phyloP scores from a whole-genome alignment of 2,113 vertebrate species.

The Phasianus colchicus region DNA sequence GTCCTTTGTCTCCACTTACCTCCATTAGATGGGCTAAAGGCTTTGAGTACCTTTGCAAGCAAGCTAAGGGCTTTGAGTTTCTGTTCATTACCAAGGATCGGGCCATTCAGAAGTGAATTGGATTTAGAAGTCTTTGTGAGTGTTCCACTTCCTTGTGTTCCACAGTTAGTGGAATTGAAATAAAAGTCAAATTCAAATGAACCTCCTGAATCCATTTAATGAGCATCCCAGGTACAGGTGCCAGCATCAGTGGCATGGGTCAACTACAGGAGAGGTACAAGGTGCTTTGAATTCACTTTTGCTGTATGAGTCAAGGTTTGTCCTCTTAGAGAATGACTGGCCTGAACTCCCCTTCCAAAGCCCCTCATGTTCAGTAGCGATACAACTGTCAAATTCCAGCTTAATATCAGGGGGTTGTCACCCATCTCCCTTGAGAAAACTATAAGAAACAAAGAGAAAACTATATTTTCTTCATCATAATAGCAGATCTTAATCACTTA shows the following conservation, averaged over 20 bases:
- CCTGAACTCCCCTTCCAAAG: not conserved
- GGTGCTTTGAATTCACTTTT: not conserved
- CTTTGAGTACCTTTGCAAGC: not conserved
- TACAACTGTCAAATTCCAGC: not conserved
- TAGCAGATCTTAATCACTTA: not conserved
- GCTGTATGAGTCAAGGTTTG: not conserved
- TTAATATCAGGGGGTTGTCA: not conserved
- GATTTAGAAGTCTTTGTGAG: not conserved
- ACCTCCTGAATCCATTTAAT: not conserved
- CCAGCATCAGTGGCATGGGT: not conserved
- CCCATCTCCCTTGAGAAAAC: not conserved
- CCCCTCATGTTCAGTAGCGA: rapidly evolving
- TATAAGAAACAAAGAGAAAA: not conserved
- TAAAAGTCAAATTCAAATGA: not conserved
- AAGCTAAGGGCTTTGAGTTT: not conserved
- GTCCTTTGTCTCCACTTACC: not conserved
- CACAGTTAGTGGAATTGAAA: not conserved
- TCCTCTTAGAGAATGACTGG: not conserved
- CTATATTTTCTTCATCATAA: not conserved
- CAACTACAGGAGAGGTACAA: too few species aligned
- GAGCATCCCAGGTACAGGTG: not conserved
- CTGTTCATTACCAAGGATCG: not conserved
- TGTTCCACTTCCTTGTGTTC: not conserved
- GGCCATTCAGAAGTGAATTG: not conserved
- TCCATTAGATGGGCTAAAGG: not conserved